phyloP scores from a whole-genome alignment of 2,888 invertebrate species.

The Drosophila mimetica region DNA sequence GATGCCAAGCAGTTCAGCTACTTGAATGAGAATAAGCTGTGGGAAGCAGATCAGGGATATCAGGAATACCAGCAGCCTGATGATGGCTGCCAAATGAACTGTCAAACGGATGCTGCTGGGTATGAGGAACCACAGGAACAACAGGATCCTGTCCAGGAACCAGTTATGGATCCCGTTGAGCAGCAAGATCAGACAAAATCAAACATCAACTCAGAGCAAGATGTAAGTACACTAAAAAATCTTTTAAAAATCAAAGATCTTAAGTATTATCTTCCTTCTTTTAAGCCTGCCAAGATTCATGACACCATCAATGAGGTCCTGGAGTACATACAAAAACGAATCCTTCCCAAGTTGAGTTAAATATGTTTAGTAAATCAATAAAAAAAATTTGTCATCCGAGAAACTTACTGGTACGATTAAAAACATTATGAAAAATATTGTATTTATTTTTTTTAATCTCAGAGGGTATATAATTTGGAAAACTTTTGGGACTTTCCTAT shows the following conservation, averaged over 20 bases:
- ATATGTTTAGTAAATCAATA: background rate
- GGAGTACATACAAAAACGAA: slow-evolving; percentile 72
- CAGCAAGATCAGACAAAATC: background rate
- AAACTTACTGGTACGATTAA: background rate
- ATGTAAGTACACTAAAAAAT: slow-evolving; percentile 43
- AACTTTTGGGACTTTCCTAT: too few species aligned
- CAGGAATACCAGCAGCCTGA: slow-evolving; percentile 45
- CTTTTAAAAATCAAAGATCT: too few species aligned
- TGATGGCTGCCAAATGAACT: background rate
- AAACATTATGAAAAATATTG: background rate
- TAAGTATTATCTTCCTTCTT: slow-evolving; percentile 1
- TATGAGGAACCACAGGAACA: background rate
- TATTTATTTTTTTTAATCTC: background rate
- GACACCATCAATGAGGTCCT: slow-evolving; percentile 71
- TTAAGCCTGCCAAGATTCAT: slow-evolving; percentile 65
- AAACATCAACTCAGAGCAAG: slow-evolving; percentile 31
- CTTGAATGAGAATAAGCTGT: slow-evolving; percentile 86
- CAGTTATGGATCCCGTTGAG: background rate
- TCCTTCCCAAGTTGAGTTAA: slow-evolving; percentile 66
- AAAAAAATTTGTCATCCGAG: background rate
- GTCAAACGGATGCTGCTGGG: slow-evolving; percentile 14
- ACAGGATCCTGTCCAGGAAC: slow-evolving; percentile 4
- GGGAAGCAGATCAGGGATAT: slow-evolving; percentile 54
- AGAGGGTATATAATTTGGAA: too few species aligned
- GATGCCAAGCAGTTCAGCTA: slow-evolving; percentile 74